Percentiles rank a stretch among this genome's conserved stretches.
These are phyloP conservation scores for Drosophila biarmipes DNA, from an alignment of 1,140 invertebrate species.

Conservation along the genomic window DNA sequence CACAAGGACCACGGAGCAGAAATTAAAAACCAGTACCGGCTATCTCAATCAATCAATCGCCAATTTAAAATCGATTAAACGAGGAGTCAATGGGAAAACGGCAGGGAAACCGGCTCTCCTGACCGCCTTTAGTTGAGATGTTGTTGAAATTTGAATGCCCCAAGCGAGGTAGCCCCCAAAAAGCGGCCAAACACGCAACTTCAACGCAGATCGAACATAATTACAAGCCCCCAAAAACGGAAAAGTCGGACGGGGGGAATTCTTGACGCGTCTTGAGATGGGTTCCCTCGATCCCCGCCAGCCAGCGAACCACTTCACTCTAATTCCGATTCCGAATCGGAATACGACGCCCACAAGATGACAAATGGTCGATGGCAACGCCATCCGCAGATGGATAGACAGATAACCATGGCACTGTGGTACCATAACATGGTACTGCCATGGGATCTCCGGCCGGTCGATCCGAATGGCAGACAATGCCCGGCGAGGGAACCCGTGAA, in stretches of 20 bases:
- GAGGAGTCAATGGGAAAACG: conserved; percentile 19
- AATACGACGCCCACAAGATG: conserved; percentile 52
- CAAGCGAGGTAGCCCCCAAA: conserved; percentile 16
- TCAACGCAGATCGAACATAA: conserved; percentile 33
- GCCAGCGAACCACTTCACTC: conserved; percentile 2
- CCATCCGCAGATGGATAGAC: conserved; percentile 27
- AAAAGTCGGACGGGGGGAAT: background rate
- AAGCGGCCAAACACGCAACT: conserved; percentile 11
- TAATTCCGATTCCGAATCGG: conserved; percentile 23
- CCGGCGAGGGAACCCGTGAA: conserved; percentile 18
- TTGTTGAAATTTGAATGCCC: conserved; percentile 65
- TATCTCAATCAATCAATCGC: conserved; percentile 68
- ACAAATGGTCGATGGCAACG: conserved; percentile 50
- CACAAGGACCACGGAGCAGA: conserved; percentile 8
- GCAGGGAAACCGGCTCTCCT: conserved; percentile 11
- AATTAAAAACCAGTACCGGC: conserved; percentile 20
- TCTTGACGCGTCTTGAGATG: conserved; percentile 25
- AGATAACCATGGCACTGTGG: background rate
- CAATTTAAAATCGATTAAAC: conserved; percentile 74
- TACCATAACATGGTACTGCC: conserved; percentile 12
- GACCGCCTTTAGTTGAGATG: conserved; percentile 54
- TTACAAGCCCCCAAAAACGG: conserved; percentile 36
- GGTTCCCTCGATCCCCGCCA: background rate
- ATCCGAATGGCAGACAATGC: conserved; percentile 35
- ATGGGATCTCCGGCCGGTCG: conserved; percentile 16